Base-by-base conservation (phyloP, 2,888 invertebrate genomes). In the Drosophila paucipuncta region DNA sequence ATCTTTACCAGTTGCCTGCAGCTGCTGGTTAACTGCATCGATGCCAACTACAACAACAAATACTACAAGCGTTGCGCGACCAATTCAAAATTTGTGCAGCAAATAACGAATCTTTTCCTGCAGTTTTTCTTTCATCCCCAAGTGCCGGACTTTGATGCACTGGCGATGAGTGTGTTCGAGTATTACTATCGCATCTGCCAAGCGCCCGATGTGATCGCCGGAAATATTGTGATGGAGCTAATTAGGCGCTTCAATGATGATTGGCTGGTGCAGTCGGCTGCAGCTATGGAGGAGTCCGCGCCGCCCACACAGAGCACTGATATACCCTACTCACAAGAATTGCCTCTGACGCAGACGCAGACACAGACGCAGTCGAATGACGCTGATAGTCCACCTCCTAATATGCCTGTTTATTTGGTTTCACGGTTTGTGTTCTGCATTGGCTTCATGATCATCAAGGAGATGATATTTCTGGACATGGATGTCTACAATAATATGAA, bases 401-500 rank as follows among this genome's bases (percentile, higher is more conserved):
- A 39, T 9, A 80, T 93, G 76, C 93, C 93, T 0, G 88, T 91
- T 0, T 93, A 91, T 82, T 78, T 95, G 78, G 82, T 95, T 70
- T 93, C 94, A 0, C 93, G 95, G 18, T 95, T 95, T 76, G 92
- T 95, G 28, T 95, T 94, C 75, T 91, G 96, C 28, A 93, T 97
- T 67, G 98, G 98, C 6, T 97, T 97, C 73, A 94, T 97, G 73
- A 97, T 97, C 0, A 93, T 97, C 67, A 95, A 96, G 80, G 96
- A 97, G 91, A 95, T 98, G 91, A 95, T 97, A 60, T 96, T 96
- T 91, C 94, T 98, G 66, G 98, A 99, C 89, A 96, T 96, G 35
- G 95, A 95, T 78, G 95, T 98, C 6, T 97, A 98, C 84, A 96
- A 96, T 73, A 98, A 98, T 92, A 94, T 98, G 85, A 97, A 96